These are phyloP conservation scores for Pterostichus madidus DNA, from an alignment of 2,888 invertebrate species.

Conservation along the genomic window DNA sequence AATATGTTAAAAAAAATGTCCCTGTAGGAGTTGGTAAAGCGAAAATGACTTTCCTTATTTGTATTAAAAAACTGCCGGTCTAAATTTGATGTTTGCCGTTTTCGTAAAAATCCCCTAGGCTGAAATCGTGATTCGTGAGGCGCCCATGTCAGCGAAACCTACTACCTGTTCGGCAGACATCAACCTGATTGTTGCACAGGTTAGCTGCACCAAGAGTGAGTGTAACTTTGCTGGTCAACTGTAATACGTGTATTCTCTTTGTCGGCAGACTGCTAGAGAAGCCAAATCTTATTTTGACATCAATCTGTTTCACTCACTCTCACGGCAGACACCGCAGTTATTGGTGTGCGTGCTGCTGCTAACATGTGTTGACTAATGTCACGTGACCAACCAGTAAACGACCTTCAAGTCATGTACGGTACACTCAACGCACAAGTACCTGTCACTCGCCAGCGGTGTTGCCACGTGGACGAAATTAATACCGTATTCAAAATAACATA, in stretches of 20 bases:
- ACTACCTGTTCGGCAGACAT: constrained; percentile 72
- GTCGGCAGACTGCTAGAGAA: constrained; percentile 70
- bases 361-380: constrained; percentile 71
- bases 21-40: constrained; percentile 7
- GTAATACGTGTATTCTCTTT: constrained; percentile 69
- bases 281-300: constrained; percentile 69
- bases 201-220: constrained; percentile 28
- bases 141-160: constrained; percentile 66
- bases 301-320: constrained; percentile 69
- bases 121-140: constrained; percentile 16
- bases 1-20: background rate
- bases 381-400: constrained; percentile 80
- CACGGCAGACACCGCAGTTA: constrained; percentile 78
- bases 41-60: constrained; percentile 50
- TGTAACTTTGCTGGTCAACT: constrained; percentile 68
- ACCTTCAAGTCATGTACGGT: constrained; percentile 77
- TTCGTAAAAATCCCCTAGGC: constrained; percentile 18
- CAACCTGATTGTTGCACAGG: constrained; percentile 70
- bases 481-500: no score
- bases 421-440: constrained; percentile 74
- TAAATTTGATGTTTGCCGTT: constrained; percentile 9
- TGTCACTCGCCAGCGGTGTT: constrained; percentile 72
- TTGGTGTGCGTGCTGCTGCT: constrained; percentile 73
- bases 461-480: constrained; percentile 30
- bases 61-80: constrained; percentile 9